Base-by-base conservation (phyloP, 1,140 invertebrate genomes). In the Battus philenor region DNA sequence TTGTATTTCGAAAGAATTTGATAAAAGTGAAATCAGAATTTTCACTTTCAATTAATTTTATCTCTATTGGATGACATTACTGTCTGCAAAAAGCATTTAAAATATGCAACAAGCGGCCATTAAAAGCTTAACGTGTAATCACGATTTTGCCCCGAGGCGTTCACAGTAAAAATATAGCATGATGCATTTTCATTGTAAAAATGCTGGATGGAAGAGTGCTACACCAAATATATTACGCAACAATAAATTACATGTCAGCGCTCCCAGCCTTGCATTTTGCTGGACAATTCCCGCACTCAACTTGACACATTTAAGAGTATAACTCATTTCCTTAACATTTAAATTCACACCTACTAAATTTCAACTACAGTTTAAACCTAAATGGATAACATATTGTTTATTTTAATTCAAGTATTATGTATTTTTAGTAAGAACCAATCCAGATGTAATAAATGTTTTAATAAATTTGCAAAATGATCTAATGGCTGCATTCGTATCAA, bases 321-420 rank as follows among this genome's bases (percentile, higher is more conserved):
- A 41, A 41, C 38, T 41, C 38, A 41, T 41, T 41, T 41, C 38
- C 38, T 41, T 41, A 41, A 41, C 38, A 41, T 41, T 41, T 41
- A 41, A 41, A 41, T 41, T 41, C 24, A 41, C 38, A 41, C 38
- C 38, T 27, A 26, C 38, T 27, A 41, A 41, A 41, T 27, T 41
- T 13, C 38, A 26, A 27, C 38, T 10, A 9, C 38, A 27, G 17
- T 41, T 27, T 41, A 41, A 41, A 17, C 24, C 0, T 16, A 8
- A 41, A 30, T 30, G 12, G 29, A 39, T 17, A 41, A n/a, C n/a
- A n/a, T n/a, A n/a, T n/a, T n/a, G n/a, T n/a, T n/a, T n/a, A 16
- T 2, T 11, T 29, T 27, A n/a, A 41, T 41, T 41, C 16, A 41
- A 17, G 24, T 16, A 26, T 41, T 9, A 4, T 17, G n/a, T n/a